Conservation (phyloP, 2,797 vertebrate genomes). For the Botia almorhae region DNA sequence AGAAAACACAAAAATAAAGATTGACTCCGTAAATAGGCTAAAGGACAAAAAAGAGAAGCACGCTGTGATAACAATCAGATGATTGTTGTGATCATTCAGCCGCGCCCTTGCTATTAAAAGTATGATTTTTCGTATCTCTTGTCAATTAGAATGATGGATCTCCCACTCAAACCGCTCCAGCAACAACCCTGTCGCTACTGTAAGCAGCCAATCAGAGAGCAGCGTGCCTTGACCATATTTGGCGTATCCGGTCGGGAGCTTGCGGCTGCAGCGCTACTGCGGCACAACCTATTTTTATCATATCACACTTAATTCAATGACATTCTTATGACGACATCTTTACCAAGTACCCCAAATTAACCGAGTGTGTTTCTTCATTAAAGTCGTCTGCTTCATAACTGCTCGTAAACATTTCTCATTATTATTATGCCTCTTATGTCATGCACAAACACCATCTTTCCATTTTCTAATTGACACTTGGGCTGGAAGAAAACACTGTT, state of each 20-base stretch:
- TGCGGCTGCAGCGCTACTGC: constrained; percentile 46
- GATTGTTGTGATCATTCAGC: neutral
- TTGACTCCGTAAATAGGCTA: too few species aligned
- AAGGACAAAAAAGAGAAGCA: neutral
- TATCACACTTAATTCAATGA: constrained; percentile 46
- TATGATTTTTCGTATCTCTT: constrained; percentile 26
- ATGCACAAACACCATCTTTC: neutral
- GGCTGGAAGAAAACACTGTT: neutral
- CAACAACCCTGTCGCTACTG: constrained; percentile 62
- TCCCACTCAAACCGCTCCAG: constrained; percentile 56
- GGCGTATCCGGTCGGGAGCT: constrained; percentile 73
- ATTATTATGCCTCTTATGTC: neutral
- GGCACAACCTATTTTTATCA: constrained; percentile 56
- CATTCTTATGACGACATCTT: constrained; percentile 43
- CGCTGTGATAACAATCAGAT: neutral
- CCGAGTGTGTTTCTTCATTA: neutral
- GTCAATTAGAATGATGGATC: constrained; percentile 44
- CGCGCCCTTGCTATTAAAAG: constrained; percentile 44
- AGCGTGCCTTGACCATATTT: constrained; percentile 73
- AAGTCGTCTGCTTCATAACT: neutral
- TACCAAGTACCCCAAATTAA: constrained; percentile 25
- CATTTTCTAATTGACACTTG: neutral
- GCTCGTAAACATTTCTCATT: neutral
- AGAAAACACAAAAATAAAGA: neutral
- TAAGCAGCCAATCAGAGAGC: constrained; percentile 69